A percentile compares a stretch with the other conserved stretches of the same genome.
phyloP scores from a whole-genome alignment of 2,888 invertebrate species.

The Fissipunctia ypsillon region DNA sequence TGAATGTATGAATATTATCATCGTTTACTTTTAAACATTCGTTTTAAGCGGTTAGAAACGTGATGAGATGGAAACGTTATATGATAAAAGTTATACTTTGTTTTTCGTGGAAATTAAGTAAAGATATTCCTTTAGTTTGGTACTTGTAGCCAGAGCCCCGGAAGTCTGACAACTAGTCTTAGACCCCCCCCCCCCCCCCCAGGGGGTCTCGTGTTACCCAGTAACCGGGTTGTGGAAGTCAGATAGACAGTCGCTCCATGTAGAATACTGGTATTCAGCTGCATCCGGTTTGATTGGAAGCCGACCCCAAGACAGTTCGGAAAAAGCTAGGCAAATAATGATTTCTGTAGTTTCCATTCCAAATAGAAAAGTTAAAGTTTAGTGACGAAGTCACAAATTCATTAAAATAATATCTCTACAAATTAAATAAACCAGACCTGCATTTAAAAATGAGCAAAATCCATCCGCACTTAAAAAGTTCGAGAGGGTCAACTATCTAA shows the following conservation, averaged over 20 bases:
- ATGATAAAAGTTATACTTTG: not conserved
- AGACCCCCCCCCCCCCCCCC: too few relatives aligned
- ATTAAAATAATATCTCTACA: not conserved
- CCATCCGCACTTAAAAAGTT: not conserved
- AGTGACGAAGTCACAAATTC: not conserved
- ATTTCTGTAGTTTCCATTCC: too few relatives aligned
- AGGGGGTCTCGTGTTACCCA: not conserved
- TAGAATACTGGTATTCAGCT: not conserved
- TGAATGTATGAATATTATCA: constrained; percentile 47
- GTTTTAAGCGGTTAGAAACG: not conserved
- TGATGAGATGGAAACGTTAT: not conserved
- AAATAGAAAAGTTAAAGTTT: not conserved
- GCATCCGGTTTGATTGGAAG: not conserved
- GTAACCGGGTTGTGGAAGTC: not conserved
- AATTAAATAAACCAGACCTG: not conserved
- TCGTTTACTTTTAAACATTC: constrained; percentile 26
- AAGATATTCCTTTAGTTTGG: not conserved
- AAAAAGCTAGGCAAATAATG: too few relatives aligned
- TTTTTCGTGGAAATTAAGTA: not conserved
- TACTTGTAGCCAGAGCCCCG: not conserved
- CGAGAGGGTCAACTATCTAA: not conserved
- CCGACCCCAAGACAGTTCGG: not conserved
- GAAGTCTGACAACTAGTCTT: not conserved
- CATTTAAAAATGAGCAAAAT: not conserved
- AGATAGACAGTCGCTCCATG: not conserved